Evolutionary conservation across 2,888 invertebrate genomes (phyloP), one percentile per base, ranked within the genome.

Genomic region (Acrocyrtus sp.): DNA sequence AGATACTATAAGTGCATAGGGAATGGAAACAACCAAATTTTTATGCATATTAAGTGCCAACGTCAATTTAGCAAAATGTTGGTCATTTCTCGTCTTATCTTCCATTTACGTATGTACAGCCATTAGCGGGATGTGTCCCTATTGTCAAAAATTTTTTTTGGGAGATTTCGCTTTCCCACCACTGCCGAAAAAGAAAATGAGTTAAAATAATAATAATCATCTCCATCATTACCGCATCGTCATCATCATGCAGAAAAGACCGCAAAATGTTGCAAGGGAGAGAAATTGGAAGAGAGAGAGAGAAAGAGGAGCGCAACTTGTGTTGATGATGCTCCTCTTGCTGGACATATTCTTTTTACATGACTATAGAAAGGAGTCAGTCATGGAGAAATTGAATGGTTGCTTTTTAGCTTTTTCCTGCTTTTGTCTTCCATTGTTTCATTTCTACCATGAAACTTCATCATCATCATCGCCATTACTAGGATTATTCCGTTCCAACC

Each of bases 361-460:
- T 50, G 22, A 24, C n/a, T 26, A 53, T 53, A 17, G 53, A 53
- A 45, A 53, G 53, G 53, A 53, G 15, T 53, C 53, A 53, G 21
- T 53, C 53, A 53, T 53, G 53, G 27, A 53, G 53, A 53, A 53
- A 53, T 53, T 27, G 53, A 53, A 53, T 53, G 53, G 53, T 12
- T 10, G 53, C 53, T 53, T 53, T 53, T 53, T 24, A 53, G 50
- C 26, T 2, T 24, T 4, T 43, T 41, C 19, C 19, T 57, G 19
- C 43, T 21, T 10, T 34, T 17, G 29, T 43, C 43, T 43, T 21
- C 8, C 48, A 48, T 48, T 48, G 48, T 48, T 48, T 48, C 48
- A 48, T 48, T 48, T 48, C 21, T 21, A 48, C 48, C 21, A 34
- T n/a, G n/a, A n/a, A n/a, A n/a, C n/a, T n/a, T n/a, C n/a, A n/a